phyloP scores from a whole-genome alignment of 2,113 vertebrate species.

The Cyanoliseus patagonus region DNA sequence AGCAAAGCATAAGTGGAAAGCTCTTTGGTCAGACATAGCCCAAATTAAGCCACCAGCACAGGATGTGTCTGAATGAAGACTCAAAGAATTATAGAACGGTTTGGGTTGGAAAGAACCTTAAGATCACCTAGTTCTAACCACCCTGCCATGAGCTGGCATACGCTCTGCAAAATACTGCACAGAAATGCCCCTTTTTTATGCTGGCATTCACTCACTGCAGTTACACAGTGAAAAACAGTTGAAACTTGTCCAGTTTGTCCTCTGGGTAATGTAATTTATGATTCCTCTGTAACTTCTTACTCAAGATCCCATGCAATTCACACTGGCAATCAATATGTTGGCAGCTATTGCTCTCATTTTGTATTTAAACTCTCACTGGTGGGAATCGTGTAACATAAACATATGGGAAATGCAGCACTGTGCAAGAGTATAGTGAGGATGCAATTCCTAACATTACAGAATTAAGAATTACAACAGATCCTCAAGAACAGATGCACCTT shows the following conservation, averaged over 20 bases:
- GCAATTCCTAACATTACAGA: neutral
- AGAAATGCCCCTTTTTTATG: neutral
- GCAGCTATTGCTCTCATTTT: neutral
- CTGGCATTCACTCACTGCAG: neutral
- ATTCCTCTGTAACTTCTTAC: neutral
- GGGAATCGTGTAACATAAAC: neutral
- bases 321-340: neutral
- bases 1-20: neutral
- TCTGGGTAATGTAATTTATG: neutral
- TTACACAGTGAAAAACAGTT: neutral
- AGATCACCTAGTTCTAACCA: neutral
- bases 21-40: neutral
- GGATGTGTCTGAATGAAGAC: neutral
- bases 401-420: neutral
- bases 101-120: neutral
- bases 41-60: neutral
- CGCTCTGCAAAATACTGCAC: neutral
- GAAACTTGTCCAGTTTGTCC: neutral
- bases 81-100: neutral
- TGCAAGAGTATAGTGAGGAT: neutral
- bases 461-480: neutral
- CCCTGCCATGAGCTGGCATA: neutral
- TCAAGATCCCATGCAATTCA: neutral
- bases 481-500: neutral
- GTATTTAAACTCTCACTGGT: neutral